Base-by-base conservation (phyloP, 2,113 vertebrate genomes). In the Bujurquina vittata region DNA sequence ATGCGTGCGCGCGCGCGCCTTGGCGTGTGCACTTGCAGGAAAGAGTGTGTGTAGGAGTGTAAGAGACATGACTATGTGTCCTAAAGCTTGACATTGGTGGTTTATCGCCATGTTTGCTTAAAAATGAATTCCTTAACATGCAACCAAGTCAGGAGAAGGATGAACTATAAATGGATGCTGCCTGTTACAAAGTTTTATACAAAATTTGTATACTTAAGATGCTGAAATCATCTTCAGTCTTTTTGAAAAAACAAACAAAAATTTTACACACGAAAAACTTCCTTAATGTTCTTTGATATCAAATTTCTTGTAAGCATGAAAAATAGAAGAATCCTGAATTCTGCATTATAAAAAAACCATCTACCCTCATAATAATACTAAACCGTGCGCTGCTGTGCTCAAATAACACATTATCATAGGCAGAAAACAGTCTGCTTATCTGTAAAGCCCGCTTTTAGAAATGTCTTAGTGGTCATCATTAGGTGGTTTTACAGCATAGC, bases 1-100 rank as follows among this genome's bases (percentile, higher is more conserved):
- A 69, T 29, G 35, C 8, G 75, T 29, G 35, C 8, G 74, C n/a
- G 72, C n/a, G 77, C 43, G 74, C 12, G 56, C 26, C 43, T 22
- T 40, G 37, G 60, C 59, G 75, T 49, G 67, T 79, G 84, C 46
- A 26, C 54, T 67, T 60, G 29, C 35, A 69, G 63, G 63, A 57
- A 73, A 79, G 78, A 60, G 62, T 75, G 81, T 73, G 77, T 86
- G 84, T 83, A 52, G 60, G 86, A 78, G 87, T 89, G 88, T 79
- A 46, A 85, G 29, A 91, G 79, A 77, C 83, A 82, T 89, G 87
- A 85, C 74, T 80, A 23, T 83, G 79, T 83, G 90, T 92, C 88
- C 78, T 83, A 83, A 87, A 84, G 91, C 91, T 91, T 95, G 89
- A 94, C 92, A 93, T 93, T 94, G 87, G 84, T 92, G 80, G 75